These are phyloP conservation scores for Emydoidea blandingii DNA, from an alignment of 2,797 vertebrate species.

Conservation along the genomic window DNA sequence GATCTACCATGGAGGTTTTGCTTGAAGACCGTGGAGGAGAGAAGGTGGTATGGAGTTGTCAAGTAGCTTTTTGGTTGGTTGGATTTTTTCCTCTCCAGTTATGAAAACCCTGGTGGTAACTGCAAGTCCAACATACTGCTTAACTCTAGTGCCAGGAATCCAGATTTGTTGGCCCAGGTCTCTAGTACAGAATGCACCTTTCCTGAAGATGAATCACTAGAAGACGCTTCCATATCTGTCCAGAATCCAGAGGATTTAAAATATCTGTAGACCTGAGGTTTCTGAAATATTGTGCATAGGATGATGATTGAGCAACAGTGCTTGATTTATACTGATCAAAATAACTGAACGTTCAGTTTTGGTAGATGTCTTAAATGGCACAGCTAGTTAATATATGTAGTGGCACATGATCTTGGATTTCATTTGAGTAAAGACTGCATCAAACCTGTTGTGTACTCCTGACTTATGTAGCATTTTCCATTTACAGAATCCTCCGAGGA, in stretches of 20 bases:
- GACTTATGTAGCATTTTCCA: conserved; percentile 35
- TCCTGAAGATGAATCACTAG: neutral
- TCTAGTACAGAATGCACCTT: neutral
- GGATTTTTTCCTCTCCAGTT: neutral
- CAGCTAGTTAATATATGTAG: neutral
- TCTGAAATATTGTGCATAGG: neutral
- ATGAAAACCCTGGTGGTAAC: neutral
- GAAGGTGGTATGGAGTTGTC: neutral
- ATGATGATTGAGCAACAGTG: accelerated
- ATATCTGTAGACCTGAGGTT: neutral
- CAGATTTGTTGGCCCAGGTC: neutral
- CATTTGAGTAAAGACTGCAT: neutral
- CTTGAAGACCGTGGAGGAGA: accelerated
- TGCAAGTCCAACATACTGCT: neutral
- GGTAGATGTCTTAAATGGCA: neutral
- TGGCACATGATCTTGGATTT: neutral
- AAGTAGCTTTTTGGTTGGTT: neutral
- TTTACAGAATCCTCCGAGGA: conserved; percentile 93
- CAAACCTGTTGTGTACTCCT: conserved; percentile 6
- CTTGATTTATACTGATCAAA: neutral
- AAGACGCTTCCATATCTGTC: accelerated
- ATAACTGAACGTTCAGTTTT: neutral
- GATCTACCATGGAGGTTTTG: neutral
- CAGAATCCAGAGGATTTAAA: neutral
- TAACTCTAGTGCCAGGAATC: neutral